Percentiles rank a stretch among this genome's conserved stretches.
Evolutionary conservation across 2,797 vertebrate species (phyloP).

Genomic region (Podarcis siculus): DNA sequence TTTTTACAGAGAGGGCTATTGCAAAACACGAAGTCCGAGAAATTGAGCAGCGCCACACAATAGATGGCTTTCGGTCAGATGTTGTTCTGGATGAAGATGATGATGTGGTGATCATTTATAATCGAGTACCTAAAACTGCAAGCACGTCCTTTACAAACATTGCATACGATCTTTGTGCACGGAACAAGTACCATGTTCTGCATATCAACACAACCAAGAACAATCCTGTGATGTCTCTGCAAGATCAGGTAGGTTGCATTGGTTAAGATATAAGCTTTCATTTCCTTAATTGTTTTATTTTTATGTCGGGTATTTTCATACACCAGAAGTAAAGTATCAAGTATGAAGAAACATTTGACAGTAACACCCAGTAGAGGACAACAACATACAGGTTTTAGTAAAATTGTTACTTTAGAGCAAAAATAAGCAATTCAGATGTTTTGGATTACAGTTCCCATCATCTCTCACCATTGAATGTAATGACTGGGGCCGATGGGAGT

Average conservation of each 20-base stretch:
- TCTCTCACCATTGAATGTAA: too few species aligned
- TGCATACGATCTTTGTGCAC: conserved; percentile 95
- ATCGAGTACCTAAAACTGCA: conserved; percentile 97
- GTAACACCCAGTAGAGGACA: neutral
- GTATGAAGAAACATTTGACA: neutral
- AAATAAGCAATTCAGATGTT: neutral
- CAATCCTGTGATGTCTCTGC: conserved; percentile 98
- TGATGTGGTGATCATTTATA: conserved; percentile 94
- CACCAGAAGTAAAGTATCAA: neutral
- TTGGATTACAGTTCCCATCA: too few species aligned
- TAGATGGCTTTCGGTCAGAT: conserved; percentile 86
- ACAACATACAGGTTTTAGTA: neutral
- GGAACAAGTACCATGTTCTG: conserved; percentile 95
- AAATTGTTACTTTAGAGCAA: neutral
- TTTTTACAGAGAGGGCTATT: conserved; percentile 90
- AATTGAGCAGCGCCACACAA: conserved; percentile 92
- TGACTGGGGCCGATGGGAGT: too few species aligned
- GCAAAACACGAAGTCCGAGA: conserved; percentile 96
- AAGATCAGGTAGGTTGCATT: conserved; percentile 90
- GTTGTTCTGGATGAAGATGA: conserved; percentile 79
- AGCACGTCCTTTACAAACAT: conserved; percentile 99
- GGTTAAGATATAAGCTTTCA: neutral
- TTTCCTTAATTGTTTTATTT: neutral
- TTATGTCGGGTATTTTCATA: neutral
- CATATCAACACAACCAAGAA: conserved; percentile 99